phyloP scores from a whole-genome alignment of 2,888 invertebrate genomes.

The Drosophila paranaensis region DNA sequence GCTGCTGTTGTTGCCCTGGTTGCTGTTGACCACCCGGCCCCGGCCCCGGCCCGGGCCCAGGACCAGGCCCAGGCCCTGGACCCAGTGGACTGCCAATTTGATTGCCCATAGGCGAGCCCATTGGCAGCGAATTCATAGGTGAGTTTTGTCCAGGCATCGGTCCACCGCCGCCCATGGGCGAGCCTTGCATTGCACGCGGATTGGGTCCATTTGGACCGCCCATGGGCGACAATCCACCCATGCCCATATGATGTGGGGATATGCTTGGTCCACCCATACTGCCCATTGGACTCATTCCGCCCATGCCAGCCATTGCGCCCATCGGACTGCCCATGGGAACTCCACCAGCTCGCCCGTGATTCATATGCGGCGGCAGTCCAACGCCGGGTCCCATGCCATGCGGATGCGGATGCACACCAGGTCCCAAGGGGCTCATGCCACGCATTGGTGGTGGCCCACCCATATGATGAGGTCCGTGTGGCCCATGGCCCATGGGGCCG shows the following conservation, averaged over 20 bases:
- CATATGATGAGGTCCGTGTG: conserved; percentile 86
- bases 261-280: conserved; percentile 85
- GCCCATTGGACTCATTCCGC: conserved; percentile 86
- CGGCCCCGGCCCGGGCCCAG: conserved; percentile 2
- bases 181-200: conserved; percentile 88
- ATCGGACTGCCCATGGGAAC: conserved; percentile 85
- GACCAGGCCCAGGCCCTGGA: conserved; percentile 58
- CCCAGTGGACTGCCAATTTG: conserved; percentile 86
- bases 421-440: conserved; percentile 84
- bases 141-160: conserved; percentile 86
- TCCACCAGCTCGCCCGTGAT: conserved; percentile 82
- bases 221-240: conserved; percentile 87
- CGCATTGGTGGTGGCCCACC: conserved; percentile 85
- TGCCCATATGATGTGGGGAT: conserved; percentile 84
- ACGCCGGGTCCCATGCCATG: conserved; percentile 79
- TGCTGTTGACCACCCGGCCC: conserved; percentile 34
- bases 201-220: conserved; percentile 85
- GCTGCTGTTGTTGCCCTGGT: conserved; percentile 57
- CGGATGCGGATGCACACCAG: conserved; percentile 77
- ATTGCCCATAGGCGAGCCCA: conserved; percentile 90
- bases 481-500: conserved; percentile 85
- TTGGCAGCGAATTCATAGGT: conserved; percentile 90
- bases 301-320: conserved; percentile 86
- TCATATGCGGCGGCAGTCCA: conserved; percentile 84
- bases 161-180: conserved; percentile 87